These are phyloP conservation scores for Acrobasis repandana DNA, from an alignment of 2,888 invertebrate species.

Conservation along the genomic window DNA sequence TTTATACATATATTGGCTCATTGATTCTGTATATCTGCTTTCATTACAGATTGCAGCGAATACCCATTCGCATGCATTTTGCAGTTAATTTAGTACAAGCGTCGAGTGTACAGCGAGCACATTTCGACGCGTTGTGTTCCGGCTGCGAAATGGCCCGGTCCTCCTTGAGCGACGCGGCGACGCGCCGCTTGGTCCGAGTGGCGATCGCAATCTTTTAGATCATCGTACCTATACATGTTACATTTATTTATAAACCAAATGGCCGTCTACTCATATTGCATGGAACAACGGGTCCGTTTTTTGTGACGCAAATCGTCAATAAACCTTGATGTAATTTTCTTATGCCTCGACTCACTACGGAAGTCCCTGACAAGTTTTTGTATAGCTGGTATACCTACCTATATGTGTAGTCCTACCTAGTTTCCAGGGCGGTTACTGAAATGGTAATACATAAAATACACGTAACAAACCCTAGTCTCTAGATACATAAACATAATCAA, in stretches of 20 bases:
- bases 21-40: neutral
- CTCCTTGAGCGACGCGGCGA: slow-evolving; percentile 70
- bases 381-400: neutral
- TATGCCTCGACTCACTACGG: neutral
- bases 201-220: slow-evolving; percentile 68
- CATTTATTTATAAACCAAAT: slow-evolving; percentile 18
- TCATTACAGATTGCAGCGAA: neutral
- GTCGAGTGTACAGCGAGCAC: slow-evolving; percentile 44
- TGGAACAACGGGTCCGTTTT: neutral
- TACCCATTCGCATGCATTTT: neutral
- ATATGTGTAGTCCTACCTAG: neutral
- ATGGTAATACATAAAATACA: no score
- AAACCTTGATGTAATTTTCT: slow-evolving; percentile 6
- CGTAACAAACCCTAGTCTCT: no score
- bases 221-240: slow-evolving; percentile 41
- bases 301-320: slow-evolving; percentile 9
- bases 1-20: no score
- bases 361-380: neutral
- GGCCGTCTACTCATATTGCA: neutral
- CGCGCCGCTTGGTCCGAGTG: slow-evolving; percentile 58
- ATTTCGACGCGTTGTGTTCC: slow-evolving; percentile 68
- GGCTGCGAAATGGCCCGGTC: slow-evolving; percentile 77
- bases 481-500: no score
- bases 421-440: no score
- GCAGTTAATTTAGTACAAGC: slow-evolving; percentile 1